Evolutionary conservation across 2,797 vertebrate genomes (phyloP).

Genomic region (Sebastes diaconus): DNA sequence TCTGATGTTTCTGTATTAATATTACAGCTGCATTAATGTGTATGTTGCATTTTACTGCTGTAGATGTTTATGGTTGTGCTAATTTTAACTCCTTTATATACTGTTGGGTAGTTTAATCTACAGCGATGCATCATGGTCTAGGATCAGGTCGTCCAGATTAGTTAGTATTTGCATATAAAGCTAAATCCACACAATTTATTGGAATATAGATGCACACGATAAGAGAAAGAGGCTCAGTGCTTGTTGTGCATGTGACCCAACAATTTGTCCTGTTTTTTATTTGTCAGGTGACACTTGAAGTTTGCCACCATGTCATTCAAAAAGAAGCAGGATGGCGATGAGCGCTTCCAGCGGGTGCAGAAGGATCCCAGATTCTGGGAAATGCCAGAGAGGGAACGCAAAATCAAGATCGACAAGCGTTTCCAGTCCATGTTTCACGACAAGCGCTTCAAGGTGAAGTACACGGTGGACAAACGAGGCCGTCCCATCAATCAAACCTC

Average conservation of each 20-base stretch:
- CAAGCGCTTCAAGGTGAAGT: slow-evolving; percentile 90
- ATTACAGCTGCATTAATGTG: no score
- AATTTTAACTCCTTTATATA: no score
- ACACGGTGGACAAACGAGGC: slow-evolving; percentile 94
- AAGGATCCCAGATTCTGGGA: slow-evolving; percentile 97
- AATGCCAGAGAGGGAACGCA: slow-evolving; percentile 90
- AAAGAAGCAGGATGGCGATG: slow-evolving; percentile 69
- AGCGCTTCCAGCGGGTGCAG: slow-evolving; percentile 86
- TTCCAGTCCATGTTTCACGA: slow-evolving; percentile 96
- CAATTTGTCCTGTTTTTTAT: neutral
- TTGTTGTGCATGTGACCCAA: neutral
- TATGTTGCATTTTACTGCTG: no score
- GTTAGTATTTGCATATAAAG: neutral
- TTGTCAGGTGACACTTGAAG: neutral
- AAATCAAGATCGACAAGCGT: slow-evolving; percentile 93
- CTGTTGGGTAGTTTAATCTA: no score
- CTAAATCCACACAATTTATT: neutral
- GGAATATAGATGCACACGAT: neutral
- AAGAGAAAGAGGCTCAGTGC: neutral
- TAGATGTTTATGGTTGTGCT: no score
- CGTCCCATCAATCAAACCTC: slow-evolving; percentile 88
- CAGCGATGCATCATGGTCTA: no score
- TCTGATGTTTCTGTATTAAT: no score
- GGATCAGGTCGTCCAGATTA: neutral
- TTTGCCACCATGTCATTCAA: slow-evolving; percentile 80